Evolutionary conservation across 2,797 vertebrate species (phyloP), one percentile per base, ranked within the genome.

Genomic region (Rhinatrema bivittatum): DNA sequence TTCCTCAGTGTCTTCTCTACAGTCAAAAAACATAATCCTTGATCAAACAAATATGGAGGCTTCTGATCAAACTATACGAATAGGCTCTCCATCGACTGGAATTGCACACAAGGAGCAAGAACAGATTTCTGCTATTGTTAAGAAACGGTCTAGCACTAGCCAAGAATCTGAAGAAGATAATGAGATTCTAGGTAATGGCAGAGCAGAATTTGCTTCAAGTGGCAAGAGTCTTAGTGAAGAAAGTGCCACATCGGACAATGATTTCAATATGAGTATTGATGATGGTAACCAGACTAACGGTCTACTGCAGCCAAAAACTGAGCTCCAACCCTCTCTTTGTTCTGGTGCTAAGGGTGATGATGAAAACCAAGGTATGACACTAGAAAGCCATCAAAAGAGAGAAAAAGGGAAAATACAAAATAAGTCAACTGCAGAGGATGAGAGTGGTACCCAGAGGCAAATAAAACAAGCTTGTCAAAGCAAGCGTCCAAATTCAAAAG

Each of bases 401-500:
- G 65, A 59, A 33, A 88, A 86, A 70, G 85, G 80, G 10, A 94
- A 91, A 63, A 82, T 76, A 44, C 81, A 77, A 41, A 71, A 51
- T 16, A 95, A 83, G 84, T 73, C 68, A 20, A 50, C 60, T 29
- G 47, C 46, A 32, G 91, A 95, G 42, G 89, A 94, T 25, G 89
- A 86, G 35, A 60, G 50, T 40, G 67, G 62, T 34, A 82, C 79
- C 59, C 62, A 73, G 29, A 95, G 87, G 66, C 59, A 76, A 19
- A 50, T 64, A 10, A 99, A 92, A 71, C 85, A 88, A 57, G 68
- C 68, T 7, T 66, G 77, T 26, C 92, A 87, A 27, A 62, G 86
- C 42, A 98, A 95, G 62, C 81, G 91, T 9, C 92, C 91, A 19
- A 90, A 87, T 71, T 83, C 85, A 9, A 88, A 80, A 50, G 86